A percentile compares a stretch with the other conserved stretches of the same genome.
phyloP scores from a whole-genome alignment of 2,113 vertebrate species.

The Pycnonotus jocosus region DNA sequence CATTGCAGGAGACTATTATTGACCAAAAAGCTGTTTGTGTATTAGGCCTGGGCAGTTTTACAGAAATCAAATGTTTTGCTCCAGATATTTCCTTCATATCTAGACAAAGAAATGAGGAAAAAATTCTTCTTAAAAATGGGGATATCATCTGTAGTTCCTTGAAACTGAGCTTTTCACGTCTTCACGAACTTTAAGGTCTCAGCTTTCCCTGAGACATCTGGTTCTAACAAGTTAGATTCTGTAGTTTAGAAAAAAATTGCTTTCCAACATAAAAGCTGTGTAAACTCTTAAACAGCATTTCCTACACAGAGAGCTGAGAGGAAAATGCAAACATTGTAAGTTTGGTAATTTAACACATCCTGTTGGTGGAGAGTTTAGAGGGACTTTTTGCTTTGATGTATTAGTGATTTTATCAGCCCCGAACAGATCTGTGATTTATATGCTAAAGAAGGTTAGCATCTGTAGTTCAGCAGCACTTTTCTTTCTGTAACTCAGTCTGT shows the following conservation, averaged over 20 bases:
- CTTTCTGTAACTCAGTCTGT: neutral
- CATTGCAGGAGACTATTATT: neutral
- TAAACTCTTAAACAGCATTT: neutral
- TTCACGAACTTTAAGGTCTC: neutral
- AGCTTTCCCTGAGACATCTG: neutral
- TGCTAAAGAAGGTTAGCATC: neutral
- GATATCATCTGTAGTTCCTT: neutral
- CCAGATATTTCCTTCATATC: neutral
- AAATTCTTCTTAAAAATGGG: neutral
- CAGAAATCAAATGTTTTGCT: neutral
- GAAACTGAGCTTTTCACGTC: neutral
- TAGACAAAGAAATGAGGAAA: neutral
- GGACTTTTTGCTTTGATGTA: neutral
- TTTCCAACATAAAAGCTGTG: neutral
- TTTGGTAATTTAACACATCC: neutral
- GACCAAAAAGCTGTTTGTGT: neutral
- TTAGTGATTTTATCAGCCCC: neutral
- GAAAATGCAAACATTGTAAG: neutral
- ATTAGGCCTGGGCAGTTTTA: neutral
- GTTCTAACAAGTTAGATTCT: neutral
- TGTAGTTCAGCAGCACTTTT: neutral
- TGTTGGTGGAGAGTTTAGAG: neutral
- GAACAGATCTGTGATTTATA: neutral
- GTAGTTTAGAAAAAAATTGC: neutral
- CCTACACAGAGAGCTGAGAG: neutral